These are phyloP conservation scores for Eurois occulta DNA, from an alignment of 2,888 invertebrate genomes.

Conservation along the genomic window DNA sequence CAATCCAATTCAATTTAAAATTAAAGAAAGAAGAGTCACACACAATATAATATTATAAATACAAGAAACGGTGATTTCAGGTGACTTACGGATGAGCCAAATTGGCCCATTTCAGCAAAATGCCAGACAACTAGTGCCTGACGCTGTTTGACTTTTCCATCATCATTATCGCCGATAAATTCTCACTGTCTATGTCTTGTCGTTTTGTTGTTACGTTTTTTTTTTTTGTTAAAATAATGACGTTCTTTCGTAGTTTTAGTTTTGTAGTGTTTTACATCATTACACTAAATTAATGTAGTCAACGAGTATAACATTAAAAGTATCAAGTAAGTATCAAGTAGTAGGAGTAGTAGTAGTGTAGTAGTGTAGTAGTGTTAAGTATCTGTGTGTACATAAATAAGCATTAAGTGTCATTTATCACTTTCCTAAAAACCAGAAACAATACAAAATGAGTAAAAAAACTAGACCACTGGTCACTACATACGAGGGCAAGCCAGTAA, in stretches of 20 bases:
- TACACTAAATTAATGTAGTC: no score
- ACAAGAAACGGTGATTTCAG: background rate
- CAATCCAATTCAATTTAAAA: background rate
- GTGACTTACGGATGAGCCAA: background rate
- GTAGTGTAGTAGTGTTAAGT: no score
- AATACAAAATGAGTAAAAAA: background rate
- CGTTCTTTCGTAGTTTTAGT: background rate
- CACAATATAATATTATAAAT: background rate
- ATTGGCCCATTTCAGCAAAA: background rate
- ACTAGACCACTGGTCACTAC: background rate
- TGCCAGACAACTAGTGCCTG: background rate
- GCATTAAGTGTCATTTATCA: no score
- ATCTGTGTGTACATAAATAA: no score
- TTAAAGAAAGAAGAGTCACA: background rate
- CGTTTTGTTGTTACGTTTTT: background rate
- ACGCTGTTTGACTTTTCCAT: background rate
- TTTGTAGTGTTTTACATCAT: background rate
- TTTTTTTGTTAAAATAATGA: background rate
- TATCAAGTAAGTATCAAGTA: no score
- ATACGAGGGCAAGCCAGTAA: background rate
- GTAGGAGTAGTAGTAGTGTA: no score
- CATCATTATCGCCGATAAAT: background rate
- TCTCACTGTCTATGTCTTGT: no score
- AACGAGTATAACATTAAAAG: no score
- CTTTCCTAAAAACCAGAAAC: background rate